A percentile compares a stretch with the other conserved stretches of the same genome.
These are phyloP conservation scores for Periophthalmus modestus DNA, from an alignment of 2,113 vertebrate genomes.

Conservation along the genomic window DNA sequence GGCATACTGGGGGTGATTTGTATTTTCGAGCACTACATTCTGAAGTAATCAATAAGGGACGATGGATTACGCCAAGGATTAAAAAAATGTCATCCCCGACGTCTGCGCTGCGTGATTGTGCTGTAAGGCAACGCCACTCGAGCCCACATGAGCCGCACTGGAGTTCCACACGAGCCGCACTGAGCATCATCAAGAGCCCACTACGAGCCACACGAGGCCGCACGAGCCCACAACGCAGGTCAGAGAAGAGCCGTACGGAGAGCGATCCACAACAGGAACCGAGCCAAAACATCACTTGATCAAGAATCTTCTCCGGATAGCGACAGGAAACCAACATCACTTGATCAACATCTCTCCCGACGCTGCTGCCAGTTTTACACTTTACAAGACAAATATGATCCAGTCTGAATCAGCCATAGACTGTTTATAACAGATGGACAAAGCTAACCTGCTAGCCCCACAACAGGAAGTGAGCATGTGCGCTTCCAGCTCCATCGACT, in stretches of 20 bases:
- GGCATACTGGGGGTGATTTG: too few relatives aligned
- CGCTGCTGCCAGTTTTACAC: not conserved
- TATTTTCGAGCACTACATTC: not conserved
- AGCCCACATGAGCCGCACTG: too few relatives aligned
- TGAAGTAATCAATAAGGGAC: not conserved
- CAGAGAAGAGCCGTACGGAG: constrained; percentile 18
- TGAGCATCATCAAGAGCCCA: too few relatives aligned
- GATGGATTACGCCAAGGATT: not conserved
- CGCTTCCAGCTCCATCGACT: too few relatives aligned
- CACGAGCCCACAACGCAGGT: constrained; percentile 57
- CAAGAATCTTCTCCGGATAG: too few relatives aligned
- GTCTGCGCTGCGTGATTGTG: constrained; percentile 55
- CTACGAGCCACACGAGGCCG: too few relatives aligned
- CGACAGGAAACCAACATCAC: constrained; percentile 38
- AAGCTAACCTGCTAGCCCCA: too few relatives aligned
- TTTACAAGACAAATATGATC: too few relatives aligned
- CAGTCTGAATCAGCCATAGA: too few relatives aligned
- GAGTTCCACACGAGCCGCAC: too few relatives aligned
- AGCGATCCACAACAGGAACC: constrained; percentile 21
- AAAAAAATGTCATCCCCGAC: not conserved
- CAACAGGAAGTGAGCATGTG: too few relatives aligned
- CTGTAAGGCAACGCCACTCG: constrained; percentile 63
- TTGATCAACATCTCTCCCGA: constrained; percentile 32
- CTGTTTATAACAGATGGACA: too few relatives aligned
- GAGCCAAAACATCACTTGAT: constrained; percentile 52